Evolutionary conservation across 2,888 invertebrate species (phyloP).

Genomic region (Pharmacophagus antenor): DNA sequence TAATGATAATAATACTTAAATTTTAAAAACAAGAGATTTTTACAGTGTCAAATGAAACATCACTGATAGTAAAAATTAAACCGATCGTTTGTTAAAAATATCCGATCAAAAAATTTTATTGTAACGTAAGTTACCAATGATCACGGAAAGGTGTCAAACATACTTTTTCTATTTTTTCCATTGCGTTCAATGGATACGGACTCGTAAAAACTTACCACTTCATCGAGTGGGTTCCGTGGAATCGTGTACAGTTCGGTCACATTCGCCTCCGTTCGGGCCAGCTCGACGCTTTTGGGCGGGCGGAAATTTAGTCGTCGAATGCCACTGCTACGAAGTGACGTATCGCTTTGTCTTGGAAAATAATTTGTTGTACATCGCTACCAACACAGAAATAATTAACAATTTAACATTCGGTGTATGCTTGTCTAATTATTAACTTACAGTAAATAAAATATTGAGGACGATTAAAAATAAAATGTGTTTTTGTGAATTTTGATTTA

Average conservation of each 20-base stretch:
- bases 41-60: neutral
- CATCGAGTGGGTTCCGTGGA: slow-evolving; percentile 73
- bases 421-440: slow-evolving; percentile 32
- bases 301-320: slow-evolving; percentile 63
- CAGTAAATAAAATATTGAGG: slow-evolving; percentile 30
- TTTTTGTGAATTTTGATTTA: slow-evolving; percentile 56
- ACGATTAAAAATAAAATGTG: slow-evolving; percentile 35
- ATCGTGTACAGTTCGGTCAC: slow-evolving; percentile 50
- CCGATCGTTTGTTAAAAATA: neutral
- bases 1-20: too few relatives aligned
- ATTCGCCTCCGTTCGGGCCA: slow-evolving; percentile 43
- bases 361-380: slow-evolving; percentile 59
- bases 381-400: slow-evolving; percentile 48
- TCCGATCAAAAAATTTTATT: slow-evolving; percentile 17
- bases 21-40: neutral
- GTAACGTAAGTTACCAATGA: slow-evolving; percentile 44
- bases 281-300: slow-evolving; percentile 62
- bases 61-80: neutral
- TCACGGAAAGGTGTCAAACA: slow-evolving; percentile 67
- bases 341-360: slow-evolving; percentile 35
- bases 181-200: slow-evolving; percentile 59
- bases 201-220: slow-evolving; percentile 79
- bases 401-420: slow-evolving; percentile 39
- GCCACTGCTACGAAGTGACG: slow-evolving; percentile 47
- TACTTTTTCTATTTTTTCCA: slow-evolving; percentile 67